phyloP scores from a whole-genome alignment of 2,888 invertebrate species.

The Pterostichus madidus region DNA sequence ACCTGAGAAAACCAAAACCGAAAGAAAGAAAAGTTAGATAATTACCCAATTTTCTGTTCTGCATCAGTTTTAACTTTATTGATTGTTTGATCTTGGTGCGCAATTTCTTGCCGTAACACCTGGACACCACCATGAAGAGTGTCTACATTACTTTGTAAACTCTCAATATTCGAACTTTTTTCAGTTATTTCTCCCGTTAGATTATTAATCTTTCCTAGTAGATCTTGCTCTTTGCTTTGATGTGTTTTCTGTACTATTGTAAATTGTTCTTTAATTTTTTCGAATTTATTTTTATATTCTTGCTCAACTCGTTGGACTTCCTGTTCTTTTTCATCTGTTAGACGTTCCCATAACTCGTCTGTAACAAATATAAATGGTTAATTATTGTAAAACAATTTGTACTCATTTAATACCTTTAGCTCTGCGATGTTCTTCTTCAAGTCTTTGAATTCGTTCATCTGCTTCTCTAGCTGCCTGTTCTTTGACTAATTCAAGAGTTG shows the following conservation, averaged over 20 bases:
- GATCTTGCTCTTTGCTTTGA: conserved; percentile 75
- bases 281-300: conserved; percentile 80
- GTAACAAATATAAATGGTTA: conserved; percentile 69
- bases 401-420: conserved; percentile 79
- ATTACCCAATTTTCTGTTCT: conserved; percentile 78
- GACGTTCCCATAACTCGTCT: conserved; percentile 84
- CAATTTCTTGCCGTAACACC: conserved; percentile 76
- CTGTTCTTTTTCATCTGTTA: conserved; percentile 82
- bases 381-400: conserved; percentile 50
- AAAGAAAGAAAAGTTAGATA: conserved; percentile 60
- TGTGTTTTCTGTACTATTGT: conserved; percentile 76
- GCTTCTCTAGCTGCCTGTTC: conserved; percentile 78
- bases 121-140: conserved; percentile 77
- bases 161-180: conserved; percentile 75
- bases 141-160: conserved; percentile 76
- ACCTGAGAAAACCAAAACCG: conserved; percentile 42
- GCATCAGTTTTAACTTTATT: conserved; percentile 74
- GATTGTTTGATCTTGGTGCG: conserved; percentile 74
- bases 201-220: conserved; percentile 75
- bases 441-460: conserved; percentile 75
- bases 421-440: conserved; percentile 81
- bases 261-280: conserved; percentile 77
- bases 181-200: conserved; percentile 75
- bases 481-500: conserved; percentile 77
- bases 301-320: conserved; percentile 81